Percentiles rank a stretch among this genome's conserved stretches.
These are phyloP conservation scores for Caenorhabditis sp. DNA, from an alignment of 2,888 invertebrate genomes.

Conservation along the genomic window DNA sequence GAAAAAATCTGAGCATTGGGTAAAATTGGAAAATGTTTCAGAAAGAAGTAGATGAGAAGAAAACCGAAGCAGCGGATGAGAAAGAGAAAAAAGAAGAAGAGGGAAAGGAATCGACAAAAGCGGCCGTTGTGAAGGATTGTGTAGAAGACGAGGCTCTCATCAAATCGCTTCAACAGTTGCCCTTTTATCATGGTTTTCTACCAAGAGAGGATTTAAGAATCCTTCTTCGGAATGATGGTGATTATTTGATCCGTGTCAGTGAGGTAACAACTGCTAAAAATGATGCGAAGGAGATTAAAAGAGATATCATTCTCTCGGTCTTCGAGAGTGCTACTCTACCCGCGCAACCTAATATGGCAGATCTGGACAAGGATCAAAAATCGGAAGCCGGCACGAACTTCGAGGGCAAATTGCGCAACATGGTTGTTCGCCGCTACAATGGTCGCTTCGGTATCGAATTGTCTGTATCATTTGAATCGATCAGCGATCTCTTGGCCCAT, in stretches of 20 bases:
- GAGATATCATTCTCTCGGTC: background rate
- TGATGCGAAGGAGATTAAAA: background rate
- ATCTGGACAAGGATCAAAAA: background rate
- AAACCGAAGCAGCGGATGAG: background rate
- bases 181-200: conserved; percentile 32
- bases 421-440: conserved; percentile 5
- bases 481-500: background rate
- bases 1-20: no score
- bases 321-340: background rate
- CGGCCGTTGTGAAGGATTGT: background rate
- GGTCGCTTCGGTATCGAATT: conserved; percentile 8
- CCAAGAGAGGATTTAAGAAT: conserved; percentile 25
- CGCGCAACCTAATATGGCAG: background rate
- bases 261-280: conserved; percentile 14
- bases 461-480: background rate
- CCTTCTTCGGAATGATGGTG: conserved; percentile 17
- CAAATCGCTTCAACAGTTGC: background rate
- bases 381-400: background rate
- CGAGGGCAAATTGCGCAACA: conserved; percentile 4
- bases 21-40: no score
- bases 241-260: conserved; percentile 22
- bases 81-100: background rate
- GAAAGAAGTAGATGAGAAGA: background rate
- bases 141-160: background rate
- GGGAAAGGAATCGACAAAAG: background rate